Base-by-base conservation (phyloP, 2,113 vertebrate species). In the Notiomystis cincta region DNA sequence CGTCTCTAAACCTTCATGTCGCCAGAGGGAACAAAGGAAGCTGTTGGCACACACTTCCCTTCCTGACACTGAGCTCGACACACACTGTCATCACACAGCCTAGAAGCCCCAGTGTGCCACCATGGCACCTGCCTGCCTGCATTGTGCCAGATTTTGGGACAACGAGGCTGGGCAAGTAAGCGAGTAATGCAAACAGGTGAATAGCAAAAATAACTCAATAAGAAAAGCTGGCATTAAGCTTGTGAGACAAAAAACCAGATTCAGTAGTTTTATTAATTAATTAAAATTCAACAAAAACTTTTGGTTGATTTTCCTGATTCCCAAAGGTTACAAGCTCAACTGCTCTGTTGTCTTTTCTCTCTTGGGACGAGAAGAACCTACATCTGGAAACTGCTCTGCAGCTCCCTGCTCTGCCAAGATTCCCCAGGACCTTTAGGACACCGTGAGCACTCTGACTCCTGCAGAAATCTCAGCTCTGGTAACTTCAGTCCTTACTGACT, bases 401-500 rank as follows among this genome's bases (percentile, higher is more conserved):
- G 18, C 12, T 45, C 33, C 21, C 40, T 66, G 42, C 25, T 45
- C 7, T 13, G 28, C 6, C 19, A 60, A 44, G 22, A 31, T 15
- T 81, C 48, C 11, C 35, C 62, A 83, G 15, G 27, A 86, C 8
- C 28, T 25, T 24, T 9, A 80, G 11, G 53, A 50, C 25, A 67
- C 3, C 0, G 14, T 2, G 3, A 69, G 15, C 12, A 25, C 22
- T 30, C 56, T 2, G 2, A 58, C 15, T 64, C 23, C 44, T 28
- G 7, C 23, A 81, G 69, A 80, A 42, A 60, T 50, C 51, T 53
- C 54, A 45, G 7, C 35, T 80, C 58, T 42, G 8, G 11, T 23
- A 71, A 62, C 38, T 79, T 71, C 57, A 57, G 19, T 25, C 22
- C 61, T 78, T 60, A 85, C 15, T 45, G 24, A 30, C 40, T 78